phyloP scores from a whole-genome alignment of 2,797 vertebrate genomes.

The Cirrhinus mrigala region DNA sequence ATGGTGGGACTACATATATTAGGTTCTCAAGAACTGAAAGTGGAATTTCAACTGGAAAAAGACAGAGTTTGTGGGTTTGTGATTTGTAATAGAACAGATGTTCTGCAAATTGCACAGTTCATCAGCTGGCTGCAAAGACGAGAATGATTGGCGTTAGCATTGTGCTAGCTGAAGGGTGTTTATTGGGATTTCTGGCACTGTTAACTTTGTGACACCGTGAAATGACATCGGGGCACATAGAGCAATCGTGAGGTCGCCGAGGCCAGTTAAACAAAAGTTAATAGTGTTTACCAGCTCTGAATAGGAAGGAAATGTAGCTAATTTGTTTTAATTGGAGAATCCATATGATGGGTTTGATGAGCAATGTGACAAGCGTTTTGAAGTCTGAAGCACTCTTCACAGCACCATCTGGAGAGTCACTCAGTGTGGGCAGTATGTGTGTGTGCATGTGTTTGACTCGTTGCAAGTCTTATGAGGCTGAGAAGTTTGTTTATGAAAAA shows the following conservation, averaged over 20 bases:
- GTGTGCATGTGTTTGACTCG: slow-evolving; percentile 7
- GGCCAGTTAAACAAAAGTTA: slow-evolving; percentile 45
- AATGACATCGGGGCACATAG: slow-evolving; percentile 4
- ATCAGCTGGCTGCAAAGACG: slow-evolving; percentile 48
- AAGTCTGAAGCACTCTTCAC: slow-evolving; percentile 45
- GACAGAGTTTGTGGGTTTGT: slow-evolving; percentile 32
- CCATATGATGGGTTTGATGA: slow-evolving; percentile 55
- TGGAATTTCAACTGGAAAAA: neutral
- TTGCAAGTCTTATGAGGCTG: slow-evolving; percentile 30
- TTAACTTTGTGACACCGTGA: slow-evolving; percentile 41
- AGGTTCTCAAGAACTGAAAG: slow-evolving; percentile 41
- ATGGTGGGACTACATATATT: slow-evolving; percentile 29
- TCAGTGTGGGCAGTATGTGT: slow-evolving; percentile 48
- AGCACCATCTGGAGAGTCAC: slow-evolving; percentile 56
- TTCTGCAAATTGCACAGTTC: slow-evolving; percentile 55
- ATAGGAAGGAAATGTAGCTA: slow-evolving; percentile 30
- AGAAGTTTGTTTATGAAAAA: slow-evolving; percentile 47
- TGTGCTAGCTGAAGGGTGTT: slow-evolving; percentile 59
- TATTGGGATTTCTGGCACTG: slow-evolving; percentile 53
- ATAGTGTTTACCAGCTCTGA: slow-evolving; percentile 27
- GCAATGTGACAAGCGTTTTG: slow-evolving; percentile 53
- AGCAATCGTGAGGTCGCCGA: slow-evolving; percentile 10
- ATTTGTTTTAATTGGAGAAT: slow-evolving; percentile 58
- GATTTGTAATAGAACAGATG: slow-evolving; percentile 60
- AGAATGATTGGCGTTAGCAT: slow-evolving; percentile 59